Percentiles rank a stretch among this genome's conserved stretches.
Evolutionary conservation across 1,140 invertebrate species (phyloP).

Genomic region (Lucilia cuprina): DNA sequence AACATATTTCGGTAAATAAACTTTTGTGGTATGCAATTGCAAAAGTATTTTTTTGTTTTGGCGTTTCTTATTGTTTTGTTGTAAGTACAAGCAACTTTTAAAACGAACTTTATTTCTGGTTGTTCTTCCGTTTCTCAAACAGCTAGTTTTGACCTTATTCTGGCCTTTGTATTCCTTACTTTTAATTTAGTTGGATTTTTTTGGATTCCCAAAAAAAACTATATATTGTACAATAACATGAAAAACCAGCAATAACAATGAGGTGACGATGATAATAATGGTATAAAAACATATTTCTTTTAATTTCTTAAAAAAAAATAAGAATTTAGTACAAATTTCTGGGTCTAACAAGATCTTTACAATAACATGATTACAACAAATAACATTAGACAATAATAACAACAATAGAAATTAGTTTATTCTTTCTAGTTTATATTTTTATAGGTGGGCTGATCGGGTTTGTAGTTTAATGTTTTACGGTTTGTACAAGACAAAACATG

Average conservation of each 20-base stretch:
- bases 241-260: not conserved
- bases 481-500: conserved; percentile 18
- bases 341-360: not conserved
- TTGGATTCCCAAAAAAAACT: conserved; percentile 12
- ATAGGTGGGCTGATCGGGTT: not conserved
- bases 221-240: not conserved
- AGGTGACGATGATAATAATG: not conserved
- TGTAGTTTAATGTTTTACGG: not conserved
- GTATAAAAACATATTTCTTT: not conserved
- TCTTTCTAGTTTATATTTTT: not conserved
- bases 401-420: conserved; percentile 3
- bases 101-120: not conserved
- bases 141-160: conserved; percentile 21
- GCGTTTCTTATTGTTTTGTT: not conserved
- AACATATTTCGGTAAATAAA: not conserved
- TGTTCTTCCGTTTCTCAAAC: not conserved
- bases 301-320: not conserved
- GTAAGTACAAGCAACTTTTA: not conserved
- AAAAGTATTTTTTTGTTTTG: not conserved
- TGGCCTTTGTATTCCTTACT: conserved; percentile 26
- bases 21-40: not conserved
- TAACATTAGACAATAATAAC: not conserved
- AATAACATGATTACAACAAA: not conserved
- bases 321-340: not conserved
- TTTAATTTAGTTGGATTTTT: not conserved